Evolutionary conservation across 2,797 vertebrate species (phyloP).

Genomic region (Staurois parvus): DNA sequence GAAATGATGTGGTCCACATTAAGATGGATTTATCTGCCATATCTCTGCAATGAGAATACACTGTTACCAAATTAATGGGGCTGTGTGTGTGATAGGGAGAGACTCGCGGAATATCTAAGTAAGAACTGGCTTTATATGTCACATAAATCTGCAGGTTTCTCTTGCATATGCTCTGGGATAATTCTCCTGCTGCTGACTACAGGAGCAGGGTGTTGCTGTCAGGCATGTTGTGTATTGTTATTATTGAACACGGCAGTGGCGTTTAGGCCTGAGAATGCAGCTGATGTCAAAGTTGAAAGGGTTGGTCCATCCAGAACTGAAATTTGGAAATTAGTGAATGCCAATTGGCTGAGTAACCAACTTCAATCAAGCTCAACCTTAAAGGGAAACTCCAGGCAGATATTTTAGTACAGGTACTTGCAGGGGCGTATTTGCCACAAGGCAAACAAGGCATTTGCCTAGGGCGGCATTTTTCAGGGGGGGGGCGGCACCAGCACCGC

Average conservation of each 20-base stretch:
- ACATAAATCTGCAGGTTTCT: slow-evolving; percentile 35
- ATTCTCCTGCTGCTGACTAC: slow-evolving; percentile 21
- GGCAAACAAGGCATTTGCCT: too few species aligned
- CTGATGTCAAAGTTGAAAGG: too few species aligned
- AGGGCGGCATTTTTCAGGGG: too few species aligned
- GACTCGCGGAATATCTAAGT: slow-evolving; percentile 30
- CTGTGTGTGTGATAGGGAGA: slow-evolving; percentile 32
- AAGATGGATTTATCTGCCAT: slow-evolving; percentile 53
- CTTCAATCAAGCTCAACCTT: too few species aligned
- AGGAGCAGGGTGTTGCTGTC: not conserved
- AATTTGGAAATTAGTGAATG: too few species aligned
- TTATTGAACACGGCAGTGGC: not conserved
- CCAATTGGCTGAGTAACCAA: too few species aligned
- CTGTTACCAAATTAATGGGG: slow-evolving; percentile 47
- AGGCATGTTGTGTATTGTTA: not conserved
- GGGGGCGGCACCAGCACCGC: too few species aligned
- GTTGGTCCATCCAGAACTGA: too few species aligned
- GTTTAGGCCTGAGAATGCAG: too few species aligned
- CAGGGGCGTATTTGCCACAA: too few species aligned
- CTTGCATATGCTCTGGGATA: slow-evolving; percentile 3
- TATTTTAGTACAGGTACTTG: too few species aligned
- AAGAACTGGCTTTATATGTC: slow-evolving; percentile 29
- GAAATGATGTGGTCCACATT: slow-evolving; percentile 51
- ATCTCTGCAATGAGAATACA: slow-evolving; percentile 47
- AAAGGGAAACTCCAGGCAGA: too few species aligned